A percentile compares a stretch with the other conserved stretches of the same genome.
Evolutionary conservation across 2,888 invertebrate genomes (phyloP).

Genomic region (Teleiodes luculella): DNA sequence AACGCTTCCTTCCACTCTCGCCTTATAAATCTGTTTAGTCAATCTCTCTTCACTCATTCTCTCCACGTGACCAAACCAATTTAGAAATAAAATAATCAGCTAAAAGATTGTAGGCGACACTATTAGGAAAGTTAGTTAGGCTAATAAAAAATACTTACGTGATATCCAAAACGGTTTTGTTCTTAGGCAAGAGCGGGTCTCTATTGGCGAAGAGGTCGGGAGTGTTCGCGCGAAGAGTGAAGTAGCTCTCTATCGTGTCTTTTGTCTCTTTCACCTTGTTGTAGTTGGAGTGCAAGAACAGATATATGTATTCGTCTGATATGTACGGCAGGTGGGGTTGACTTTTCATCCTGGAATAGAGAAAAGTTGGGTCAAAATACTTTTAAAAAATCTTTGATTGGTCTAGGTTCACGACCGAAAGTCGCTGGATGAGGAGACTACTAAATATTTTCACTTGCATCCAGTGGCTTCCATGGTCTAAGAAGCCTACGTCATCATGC

Average conservation of each 20-base stretch:
- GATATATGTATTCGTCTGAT: constrained; percentile 80
- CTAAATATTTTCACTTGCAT: no score
- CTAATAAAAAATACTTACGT: constrained; percentile 73
- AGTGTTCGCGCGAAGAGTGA: constrained; percentile 77
- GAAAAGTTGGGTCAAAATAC: background rate
- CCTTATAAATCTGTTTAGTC: no score
- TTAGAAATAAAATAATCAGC: no score
- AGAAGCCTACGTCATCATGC: no score
- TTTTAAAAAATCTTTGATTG: background rate
- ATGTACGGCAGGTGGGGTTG: constrained; percentile 80
- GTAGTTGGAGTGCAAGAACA: constrained; percentile 82
- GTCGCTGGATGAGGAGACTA: no score
- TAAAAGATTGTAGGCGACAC: no score
- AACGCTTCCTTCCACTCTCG: no score
- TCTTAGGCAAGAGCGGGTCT: constrained; percentile 70
- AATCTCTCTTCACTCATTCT: no score
- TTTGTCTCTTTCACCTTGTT: constrained; percentile 70
- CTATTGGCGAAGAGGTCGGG: constrained; percentile 80
- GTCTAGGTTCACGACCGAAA: no score
- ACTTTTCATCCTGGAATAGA: constrained; percentile 76
- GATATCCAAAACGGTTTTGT: constrained; percentile 75
- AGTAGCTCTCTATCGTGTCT: constrained; percentile 73
- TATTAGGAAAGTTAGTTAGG: no score
- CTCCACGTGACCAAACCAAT: no score
- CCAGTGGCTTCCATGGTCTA: no score